Base-by-base conservation (phyloP, 2,888 invertebrate genomes). In the Agonum fuliginosum region DNA sequence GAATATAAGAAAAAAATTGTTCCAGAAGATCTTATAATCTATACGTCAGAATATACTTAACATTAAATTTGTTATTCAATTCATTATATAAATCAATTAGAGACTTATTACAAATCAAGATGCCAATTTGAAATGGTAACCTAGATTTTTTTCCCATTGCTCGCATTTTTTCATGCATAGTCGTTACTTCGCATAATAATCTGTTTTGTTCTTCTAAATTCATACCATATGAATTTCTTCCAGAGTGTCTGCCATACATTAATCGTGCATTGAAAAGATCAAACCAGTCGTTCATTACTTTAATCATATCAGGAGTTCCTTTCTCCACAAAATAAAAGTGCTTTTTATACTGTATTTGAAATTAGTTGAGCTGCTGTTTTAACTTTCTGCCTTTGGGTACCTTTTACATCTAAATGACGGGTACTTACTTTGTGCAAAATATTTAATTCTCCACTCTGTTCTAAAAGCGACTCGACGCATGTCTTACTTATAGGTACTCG, bases 231-330 rank as follows among this genome's bases (percentile, higher is more conserved):
- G 79, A 81, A 80, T 81, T 80, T 43, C 22, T 20, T 17, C 78
- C 78, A 54, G 77, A 37, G 34, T 70, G 62, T 41, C 77, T 62
- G 4, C 30, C 78, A 78, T 78, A 80, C 79, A 81, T 82, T 3
- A 34, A 43, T 22, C 67, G 78, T 2, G 78, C 58, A 73, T 82
- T 82, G n/a, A 80, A 77, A 24, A 82, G 8, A 78, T 82, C 81
- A 78, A 82, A 82, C 81, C 80, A 82, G 34, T 81, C 78, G 72
- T 81, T 81, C n/a, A 80, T 43, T 51, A 75, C 67, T 78, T 78
- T 76, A n/a, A 79, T 24, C 6, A 80, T 62, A 14, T 78, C 41
- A n/a, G 74, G 20, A 5, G 73, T 51, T 34, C 67, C 69, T 41
- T 78, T 34, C 76, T 14, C 80, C 81, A 77, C 69, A 79, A 65